Evolutionary conservation across 2,888 invertebrate species (phyloP), one percentile per base, ranked within the genome.

Genomic region (Holacanthella duospinosa): DNA sequence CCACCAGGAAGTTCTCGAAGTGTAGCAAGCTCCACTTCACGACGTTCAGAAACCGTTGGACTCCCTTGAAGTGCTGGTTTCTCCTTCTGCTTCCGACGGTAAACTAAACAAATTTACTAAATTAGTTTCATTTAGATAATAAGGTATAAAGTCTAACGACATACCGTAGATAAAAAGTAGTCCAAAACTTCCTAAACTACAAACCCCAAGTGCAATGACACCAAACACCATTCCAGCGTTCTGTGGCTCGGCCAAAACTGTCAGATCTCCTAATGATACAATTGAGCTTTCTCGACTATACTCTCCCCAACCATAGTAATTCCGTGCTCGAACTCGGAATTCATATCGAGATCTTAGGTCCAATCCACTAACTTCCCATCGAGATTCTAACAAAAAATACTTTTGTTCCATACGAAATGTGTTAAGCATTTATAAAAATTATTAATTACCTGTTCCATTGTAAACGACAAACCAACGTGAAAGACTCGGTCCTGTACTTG

Each of bases 1-100:
- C 89, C 87, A 71, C 84, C 83, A 0, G 93, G 92, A 26, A 93
- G 82, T 75, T 92, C 89, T 64, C 92, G 82, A 61, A 95, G 78
- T 0, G 88, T 90, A 1, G 93, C 93, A 60, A 94, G 79, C 75
- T 95, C 94, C 29, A 70, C 67, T 27, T 68, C 68, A 12, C 69
- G 55, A 75, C 70, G 57, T 43, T 70, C 60, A 62, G 71, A 66
- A 26, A 63, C 77, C 74, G 1, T 75, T 2, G 64, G 26, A 1
- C 63, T 21, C 72, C 82, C 78, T 65, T 82, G 82, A 24, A 82
- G 81, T 0, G 83, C 79, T 74, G 88, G 88, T 76, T 89, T 89
- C 64, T 86, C 85, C 68, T 83, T 83, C 48, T 81, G 79, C 21
- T 84, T 82, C 56, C 83, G 82, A 68, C 82, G 83, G 75, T 85